These are phyloP conservation scores for Nomada ruficornis DNA, from an alignment of 2,888 invertebrate genomes.

Conservation along the genomic window DNA sequence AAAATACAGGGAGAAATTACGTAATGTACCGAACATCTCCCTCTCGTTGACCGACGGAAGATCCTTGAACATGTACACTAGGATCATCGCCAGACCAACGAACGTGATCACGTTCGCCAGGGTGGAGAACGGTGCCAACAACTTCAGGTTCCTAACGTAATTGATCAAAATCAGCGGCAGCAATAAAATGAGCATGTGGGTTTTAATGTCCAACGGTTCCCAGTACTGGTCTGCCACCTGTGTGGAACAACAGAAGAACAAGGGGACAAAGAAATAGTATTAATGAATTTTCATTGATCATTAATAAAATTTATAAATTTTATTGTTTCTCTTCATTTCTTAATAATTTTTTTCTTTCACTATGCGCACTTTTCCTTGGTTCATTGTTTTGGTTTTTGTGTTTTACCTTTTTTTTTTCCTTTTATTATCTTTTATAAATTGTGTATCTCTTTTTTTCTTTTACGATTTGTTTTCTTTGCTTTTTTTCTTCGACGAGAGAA, in stretches of 20 bases:
- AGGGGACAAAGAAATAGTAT: neutral
- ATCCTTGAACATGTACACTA: constrained; percentile 89
- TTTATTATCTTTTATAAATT: neutral
- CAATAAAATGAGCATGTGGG: constrained; percentile 90
- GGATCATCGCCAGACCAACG: constrained; percentile 90
- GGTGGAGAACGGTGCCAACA: constrained; percentile 93
- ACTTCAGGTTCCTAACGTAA: constrained; percentile 90
- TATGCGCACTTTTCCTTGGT: neutral
- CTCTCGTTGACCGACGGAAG: constrained; percentile 86
- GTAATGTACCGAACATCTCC: constrained; percentile 85
- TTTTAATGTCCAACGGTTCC: constrained; percentile 85
- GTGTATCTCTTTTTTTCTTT: neutral
- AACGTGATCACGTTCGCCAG: constrained; percentile 93
- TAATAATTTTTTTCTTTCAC: neutral
- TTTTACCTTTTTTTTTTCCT: neutral
- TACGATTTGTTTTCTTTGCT: neutral
- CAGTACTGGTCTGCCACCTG: constrained; percentile 85
- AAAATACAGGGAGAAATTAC: constrained; percentile 91
- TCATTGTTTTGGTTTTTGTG: neutral
- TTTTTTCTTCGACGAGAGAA: neutral
- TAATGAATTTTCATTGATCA: constrained; percentile 5
- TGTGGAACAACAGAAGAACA: constrained; percentile 41
- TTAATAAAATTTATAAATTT: neutral
- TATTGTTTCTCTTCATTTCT: neutral
- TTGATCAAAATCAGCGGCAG: constrained; percentile 90